Evolutionary conservation across 2,797 vertebrate species (phyloP).

Genomic region (Apodemus agrarius): DNA sequence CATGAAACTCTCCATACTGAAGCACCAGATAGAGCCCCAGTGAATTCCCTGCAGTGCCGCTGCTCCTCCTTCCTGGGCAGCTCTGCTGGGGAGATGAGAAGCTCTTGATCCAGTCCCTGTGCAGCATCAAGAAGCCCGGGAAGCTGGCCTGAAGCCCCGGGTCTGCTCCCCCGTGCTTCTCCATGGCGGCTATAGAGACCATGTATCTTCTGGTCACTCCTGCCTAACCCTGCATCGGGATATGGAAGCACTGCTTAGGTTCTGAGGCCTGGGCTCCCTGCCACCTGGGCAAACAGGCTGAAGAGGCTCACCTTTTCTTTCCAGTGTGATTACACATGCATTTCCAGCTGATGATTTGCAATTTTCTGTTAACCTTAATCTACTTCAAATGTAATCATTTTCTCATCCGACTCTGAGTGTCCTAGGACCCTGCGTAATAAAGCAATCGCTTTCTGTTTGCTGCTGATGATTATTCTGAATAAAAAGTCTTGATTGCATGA

Average conservation of each 20-base stretch:
- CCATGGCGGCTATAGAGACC: not conserved
- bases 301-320: slow-evolving; percentile 3
- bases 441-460: not conserved
- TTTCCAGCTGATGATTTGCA: not conserved
- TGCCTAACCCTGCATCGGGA: not conserved
- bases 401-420: not conserved
- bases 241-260: not conserved
- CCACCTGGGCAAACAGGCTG: not conserved
- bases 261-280: not conserved
- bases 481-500: slow-evolving; percentile 54
- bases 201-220: not conserved
- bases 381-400: slow-evolving; percentile 24
- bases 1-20: slow-evolving; percentile 91
- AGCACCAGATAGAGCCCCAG: slow-evolving; percentile 87
- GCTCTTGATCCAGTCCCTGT: not conserved
- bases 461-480: slow-evolving; percentile 46
- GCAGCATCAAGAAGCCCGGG: not conserved
- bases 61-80: not conserved
- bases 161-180: not conserved
- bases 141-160: too few relatives aligned
- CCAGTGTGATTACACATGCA: not conserved
- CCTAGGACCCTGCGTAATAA: not conserved
- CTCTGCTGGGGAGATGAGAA: not conserved
- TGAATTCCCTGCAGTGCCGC: slow-evolving; percentile 10
- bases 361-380: slow-evolving; percentile 18